Percentiles rank a stretch among this genome's conserved stretches.
phyloP scores from a whole-genome alignment of 2,797 vertebrate genomes.

The Brotula barbata region DNA sequence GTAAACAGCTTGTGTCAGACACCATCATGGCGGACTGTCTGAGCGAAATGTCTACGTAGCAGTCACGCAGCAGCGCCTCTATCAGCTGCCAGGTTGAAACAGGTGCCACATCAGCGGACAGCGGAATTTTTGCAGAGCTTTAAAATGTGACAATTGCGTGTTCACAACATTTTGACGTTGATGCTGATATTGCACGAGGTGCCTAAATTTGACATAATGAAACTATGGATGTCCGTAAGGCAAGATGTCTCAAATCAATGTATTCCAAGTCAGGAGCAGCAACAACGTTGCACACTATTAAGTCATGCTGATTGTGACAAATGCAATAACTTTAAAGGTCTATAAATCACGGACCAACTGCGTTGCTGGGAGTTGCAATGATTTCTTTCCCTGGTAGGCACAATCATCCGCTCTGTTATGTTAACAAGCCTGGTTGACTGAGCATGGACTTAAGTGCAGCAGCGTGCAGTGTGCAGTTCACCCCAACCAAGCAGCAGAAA shows the following conservation, averaged over 20 bases:
- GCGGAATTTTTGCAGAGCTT: too few species aligned
- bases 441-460: conserved; percentile 62
- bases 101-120: too few species aligned
- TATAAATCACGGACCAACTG: conserved; percentile 64
- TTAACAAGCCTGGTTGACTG: conserved; percentile 68
- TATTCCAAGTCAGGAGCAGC: conserved; percentile 40
- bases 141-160: too few species aligned
- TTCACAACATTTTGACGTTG: too few species aligned
- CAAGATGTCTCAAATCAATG: conserved; percentile 48
- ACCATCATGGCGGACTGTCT: too few species aligned
- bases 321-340: conserved; percentile 59
- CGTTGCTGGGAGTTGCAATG: conserved; percentile 60
- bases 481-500: conserved; percentile 40
- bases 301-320: conserved; percentile 65
- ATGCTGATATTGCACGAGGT: too few species aligned
- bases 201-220: conserved; percentile 49
- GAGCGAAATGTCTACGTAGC: too few species aligned
- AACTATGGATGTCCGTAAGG: conserved; percentile 28
- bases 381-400: conserved; percentile 55
- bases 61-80: too few species aligned
- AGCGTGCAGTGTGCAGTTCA: conserved; percentile 27
- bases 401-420: conserved; percentile 69
- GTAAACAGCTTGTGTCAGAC: too few species aligned
- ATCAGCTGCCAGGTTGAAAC: too few species aligned
- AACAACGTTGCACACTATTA: conserved; percentile 48